Conservation (phyloP, 2,113 vertebrate genomes). For the Theristicus caerulescens region DNA sequence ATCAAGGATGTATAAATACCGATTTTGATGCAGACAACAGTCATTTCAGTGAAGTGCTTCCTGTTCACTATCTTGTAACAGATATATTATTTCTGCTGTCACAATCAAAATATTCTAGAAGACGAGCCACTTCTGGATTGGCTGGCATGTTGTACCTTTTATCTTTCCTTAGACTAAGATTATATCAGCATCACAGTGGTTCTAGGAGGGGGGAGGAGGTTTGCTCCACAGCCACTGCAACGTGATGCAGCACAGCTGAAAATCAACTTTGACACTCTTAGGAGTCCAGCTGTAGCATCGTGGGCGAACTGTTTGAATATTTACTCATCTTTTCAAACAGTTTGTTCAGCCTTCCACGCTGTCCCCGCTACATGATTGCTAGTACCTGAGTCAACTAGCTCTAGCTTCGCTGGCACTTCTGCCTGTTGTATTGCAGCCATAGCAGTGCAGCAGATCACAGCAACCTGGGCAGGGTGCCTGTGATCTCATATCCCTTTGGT, state of each 20-base stretch:
- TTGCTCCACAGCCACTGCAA: background rate
- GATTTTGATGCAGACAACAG: background rate
- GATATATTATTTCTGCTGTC: background rate
- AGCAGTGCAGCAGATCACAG: background rate
- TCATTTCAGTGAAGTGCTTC: background rate
- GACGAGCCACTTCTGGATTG: background rate
- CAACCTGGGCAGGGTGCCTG: background rate
- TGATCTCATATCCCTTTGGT: background rate
- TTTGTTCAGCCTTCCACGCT: background rate
- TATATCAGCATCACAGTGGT: background rate
- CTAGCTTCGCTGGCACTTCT: background rate
- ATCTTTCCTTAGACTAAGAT: background rate
- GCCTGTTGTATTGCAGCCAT: background rate
- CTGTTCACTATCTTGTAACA: background rate
- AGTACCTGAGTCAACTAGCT: background rate
- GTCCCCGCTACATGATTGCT: accelerated
- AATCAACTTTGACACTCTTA: background rate
- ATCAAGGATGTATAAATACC: background rate
- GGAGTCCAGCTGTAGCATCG: background rate
- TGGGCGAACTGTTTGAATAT: background rate
- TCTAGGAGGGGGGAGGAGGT: accelerated
- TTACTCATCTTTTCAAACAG: background rate
- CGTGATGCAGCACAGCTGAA: background rate
- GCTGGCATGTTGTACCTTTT: background rate
- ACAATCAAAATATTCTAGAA: background rate